phyloP scores from a whole-genome alignment of 2,113 vertebrate genomes.

The Melierax canorus region DNA sequence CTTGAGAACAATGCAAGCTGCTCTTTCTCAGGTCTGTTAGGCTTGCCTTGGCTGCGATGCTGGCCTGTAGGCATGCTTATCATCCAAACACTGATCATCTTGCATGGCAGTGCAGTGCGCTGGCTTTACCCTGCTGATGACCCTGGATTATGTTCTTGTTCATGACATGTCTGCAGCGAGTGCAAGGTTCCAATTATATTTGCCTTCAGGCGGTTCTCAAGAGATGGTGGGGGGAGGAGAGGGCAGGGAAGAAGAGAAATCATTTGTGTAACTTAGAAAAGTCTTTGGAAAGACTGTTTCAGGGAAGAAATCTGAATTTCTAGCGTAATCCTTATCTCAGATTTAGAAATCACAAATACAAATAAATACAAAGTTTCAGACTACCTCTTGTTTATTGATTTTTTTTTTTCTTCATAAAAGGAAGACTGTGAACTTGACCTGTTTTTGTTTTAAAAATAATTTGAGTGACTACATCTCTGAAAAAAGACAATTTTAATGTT shows the following conservation, averaged over 20 bases:
- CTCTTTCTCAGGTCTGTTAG: not conserved
- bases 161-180: slow-evolving; percentile 12
- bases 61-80: not conserved
- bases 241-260: not conserved
- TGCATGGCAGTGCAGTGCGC: not conserved
- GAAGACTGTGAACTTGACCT: not conserved
- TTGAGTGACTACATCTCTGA: not conserved
- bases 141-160: slow-evolving; percentile 40
- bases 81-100: not conserved
- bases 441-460: not conserved
- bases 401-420: not conserved
- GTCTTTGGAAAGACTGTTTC: not conserved
- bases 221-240: slow-evolving; percentile 12
- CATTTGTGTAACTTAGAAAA: not conserved
- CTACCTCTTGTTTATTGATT: not conserved
- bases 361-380: not conserved
- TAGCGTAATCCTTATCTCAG: not conserved
- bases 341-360: not conserved
- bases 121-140: slow-evolving; percentile 2
- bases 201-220: slow-evolving; percentile 40
- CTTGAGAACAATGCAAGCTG: not conserved
- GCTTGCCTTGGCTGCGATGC: not conserved
- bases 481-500: not conserved
- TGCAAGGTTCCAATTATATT: slow-evolving; percentile 50
- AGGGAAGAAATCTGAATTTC: not conserved